Base-by-base conservation (phyloP, 2,113 vertebrate species). In the Amphiprion ocellaris region DNA sequence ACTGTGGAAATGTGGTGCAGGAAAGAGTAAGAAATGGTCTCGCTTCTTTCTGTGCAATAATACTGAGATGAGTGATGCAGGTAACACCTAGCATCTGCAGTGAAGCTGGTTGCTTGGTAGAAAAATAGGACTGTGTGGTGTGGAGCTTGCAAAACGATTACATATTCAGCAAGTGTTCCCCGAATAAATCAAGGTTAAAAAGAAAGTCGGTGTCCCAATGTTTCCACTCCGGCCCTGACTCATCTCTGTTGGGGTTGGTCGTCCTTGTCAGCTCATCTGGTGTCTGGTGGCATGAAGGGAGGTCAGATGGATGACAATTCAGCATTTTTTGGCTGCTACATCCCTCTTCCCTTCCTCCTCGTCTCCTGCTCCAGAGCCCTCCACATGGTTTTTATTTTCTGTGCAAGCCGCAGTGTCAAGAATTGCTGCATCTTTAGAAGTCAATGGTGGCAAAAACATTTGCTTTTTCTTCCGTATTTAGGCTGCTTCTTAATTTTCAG, bases 21-120 rank as follows among this genome's bases (percentile, higher is more conserved):
- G 69, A 84, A 82, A 81, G 28, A 83, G 73, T 84, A 74, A 87
- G 41, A 79, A 69, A 85, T 70, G 67, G 28, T 62, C 41, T 61
- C 52, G 28, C 6, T 73, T 74, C 21, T 70, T 79, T 56, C 10
- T 63, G 28, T 17, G 52, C 10, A n/a, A 1, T 24, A 0, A 8
- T 46, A 52, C 28, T 74, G 59, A 67, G 79, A 80, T 33, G 74
- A 63, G 62, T 23, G 0, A 28, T 54, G 52, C 80, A 82, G 73
- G 79, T 84, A 55, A 44, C 60, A 69, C 68, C 69, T 66, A 47
- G 63, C 24, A 46, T 72, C 44, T 39, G 15, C 60, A 73, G 37
- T 3, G 14, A 23, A 59, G 44, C 6, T 53, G 58, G 61, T 47
- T 47, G 4, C 24, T 73, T 19, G 10, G 59, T 52, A 15, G 63